These are phyloP conservation scores for Notolepis coatsorum DNA, from an alignment of 2,797 vertebrate genomes.

Conservation along the genomic window DNA sequence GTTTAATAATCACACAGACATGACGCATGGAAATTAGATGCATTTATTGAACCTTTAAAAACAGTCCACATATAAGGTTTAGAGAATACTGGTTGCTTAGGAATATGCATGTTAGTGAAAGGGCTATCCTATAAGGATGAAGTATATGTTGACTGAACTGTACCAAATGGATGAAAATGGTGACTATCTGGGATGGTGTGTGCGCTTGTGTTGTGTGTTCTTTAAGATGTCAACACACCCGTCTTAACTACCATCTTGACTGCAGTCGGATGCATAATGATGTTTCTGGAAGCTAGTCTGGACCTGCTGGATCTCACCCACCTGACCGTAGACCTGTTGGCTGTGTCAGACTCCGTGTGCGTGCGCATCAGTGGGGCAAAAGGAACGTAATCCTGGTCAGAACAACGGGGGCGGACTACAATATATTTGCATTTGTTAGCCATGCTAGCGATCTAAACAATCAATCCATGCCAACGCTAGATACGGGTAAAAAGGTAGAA, in stretches of 20 bases:
- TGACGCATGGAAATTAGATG: conserved; percentile 41
- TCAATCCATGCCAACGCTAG: too few relatives aligned
- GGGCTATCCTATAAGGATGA: conserved; percentile 53
- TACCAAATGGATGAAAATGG: conserved; percentile 42
- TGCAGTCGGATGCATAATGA: too few relatives aligned
- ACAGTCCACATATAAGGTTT: conserved; percentile 39
- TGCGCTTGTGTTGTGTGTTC: not conserved
- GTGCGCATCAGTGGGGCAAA: not conserved
- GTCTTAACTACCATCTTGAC: not conserved
- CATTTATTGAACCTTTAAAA: conserved; percentile 57
- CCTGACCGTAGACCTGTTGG: not conserved
- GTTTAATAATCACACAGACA: not conserved
- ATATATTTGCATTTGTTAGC: too few relatives aligned
- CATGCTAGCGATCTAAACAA: too few relatives aligned
- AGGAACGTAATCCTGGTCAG: too few relatives aligned
- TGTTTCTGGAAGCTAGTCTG: too few relatives aligned
- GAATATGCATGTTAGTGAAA: conserved; percentile 61
- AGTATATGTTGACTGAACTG: conserved; percentile 51
- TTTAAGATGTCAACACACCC: not conserved
- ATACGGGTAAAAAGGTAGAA: too few relatives aligned
- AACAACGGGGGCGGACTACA: too few relatives aligned
- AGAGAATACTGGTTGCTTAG: conserved; percentile 46
- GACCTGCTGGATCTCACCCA: not conserved
- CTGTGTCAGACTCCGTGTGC: conserved; percentile 2
- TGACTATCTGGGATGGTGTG: not conserved